These are phyloP conservation scores for Phyllotis vaccarum DNA, from an alignment of 2,797 vertebrate species.

Conservation along the genomic window DNA sequence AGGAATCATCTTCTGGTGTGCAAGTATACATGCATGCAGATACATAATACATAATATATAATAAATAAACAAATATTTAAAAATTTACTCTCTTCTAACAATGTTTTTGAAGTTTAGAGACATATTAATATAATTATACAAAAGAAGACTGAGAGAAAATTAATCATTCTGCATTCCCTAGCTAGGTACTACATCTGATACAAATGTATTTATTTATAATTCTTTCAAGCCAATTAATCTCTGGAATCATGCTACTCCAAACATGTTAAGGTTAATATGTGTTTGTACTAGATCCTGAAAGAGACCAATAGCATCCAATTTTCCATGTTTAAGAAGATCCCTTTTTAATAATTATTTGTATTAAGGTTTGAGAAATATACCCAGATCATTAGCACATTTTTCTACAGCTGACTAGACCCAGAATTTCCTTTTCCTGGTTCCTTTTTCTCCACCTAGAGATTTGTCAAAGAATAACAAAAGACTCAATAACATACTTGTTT, in stretches of 20 bases:
- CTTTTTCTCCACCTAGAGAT: neutral
- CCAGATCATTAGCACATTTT: neutral
- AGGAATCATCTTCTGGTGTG: too few relatives aligned
- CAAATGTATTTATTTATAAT: neutral
- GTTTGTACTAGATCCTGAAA: neutral
- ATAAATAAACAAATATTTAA: too few relatives aligned
- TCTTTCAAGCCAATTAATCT: constrained; percentile 16
- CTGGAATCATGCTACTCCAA: neutral
- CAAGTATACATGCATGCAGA: too few relatives aligned
- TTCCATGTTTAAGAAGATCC: neutral
- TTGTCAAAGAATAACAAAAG: neutral
- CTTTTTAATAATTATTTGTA: neutral
- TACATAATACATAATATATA: too few relatives aligned
- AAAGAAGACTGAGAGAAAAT: neutral
- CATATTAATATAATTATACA: neutral
- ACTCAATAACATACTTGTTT: neutral
- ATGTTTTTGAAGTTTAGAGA: neutral
- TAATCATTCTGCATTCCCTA: neutral
- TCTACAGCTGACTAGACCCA: neutral
- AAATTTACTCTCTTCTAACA: constrained; percentile 21
- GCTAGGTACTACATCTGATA: neutral
- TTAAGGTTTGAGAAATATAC: neutral
- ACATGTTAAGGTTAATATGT: neutral
- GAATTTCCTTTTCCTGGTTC: neutral
- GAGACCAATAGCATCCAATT: neutral